phyloP scores from a whole-genome alignment of 2,888 invertebrate genomes.

The Diadromus collaris region DNA sequence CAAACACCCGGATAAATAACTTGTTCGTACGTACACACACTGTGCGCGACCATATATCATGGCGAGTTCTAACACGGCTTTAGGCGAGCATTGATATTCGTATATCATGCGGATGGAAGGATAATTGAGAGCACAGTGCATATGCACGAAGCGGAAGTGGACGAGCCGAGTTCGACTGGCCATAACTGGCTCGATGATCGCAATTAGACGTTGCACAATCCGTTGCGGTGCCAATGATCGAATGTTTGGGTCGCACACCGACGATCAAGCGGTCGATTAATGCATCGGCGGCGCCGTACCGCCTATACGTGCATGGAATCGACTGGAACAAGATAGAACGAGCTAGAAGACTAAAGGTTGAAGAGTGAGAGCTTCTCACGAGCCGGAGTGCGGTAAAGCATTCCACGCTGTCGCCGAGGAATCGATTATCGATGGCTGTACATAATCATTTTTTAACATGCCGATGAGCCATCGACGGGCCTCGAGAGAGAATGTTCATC shows the following conservation, averaged over 20 bases:
- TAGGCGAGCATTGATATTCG: constrained; percentile 23
- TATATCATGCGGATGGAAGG: constrained; percentile 48
- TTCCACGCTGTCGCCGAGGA: constrained; percentile 18
- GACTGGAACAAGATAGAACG: neutral
- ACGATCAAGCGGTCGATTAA: neutral
- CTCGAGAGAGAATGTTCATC: constrained; percentile 1
- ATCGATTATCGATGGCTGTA: constrained; percentile 23
- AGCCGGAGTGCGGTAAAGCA: neutral
- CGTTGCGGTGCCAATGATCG: constrained; percentile 63
- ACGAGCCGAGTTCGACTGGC: neutral
- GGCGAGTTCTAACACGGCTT: neutral
- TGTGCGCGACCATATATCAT: neutral
- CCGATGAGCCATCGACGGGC: neutral
- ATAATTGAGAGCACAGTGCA: constrained; percentile 64
- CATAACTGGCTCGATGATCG: constrained; percentile 54
- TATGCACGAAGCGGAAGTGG: neutral
- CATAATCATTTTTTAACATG: constrained; percentile 1
- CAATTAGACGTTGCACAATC: constrained; percentile 68
- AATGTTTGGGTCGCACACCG: neutral
- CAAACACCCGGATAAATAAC: constrained; percentile 7
- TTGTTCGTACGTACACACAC: constrained; percentile 8
- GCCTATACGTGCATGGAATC: neutral
- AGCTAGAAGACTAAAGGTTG: neutral
- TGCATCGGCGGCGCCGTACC: neutral
- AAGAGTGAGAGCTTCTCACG: constrained; percentile 11